phyloP scores from a whole-genome alignment of 2,113 vertebrate genomes.

The Crotalus viridis region DNA sequence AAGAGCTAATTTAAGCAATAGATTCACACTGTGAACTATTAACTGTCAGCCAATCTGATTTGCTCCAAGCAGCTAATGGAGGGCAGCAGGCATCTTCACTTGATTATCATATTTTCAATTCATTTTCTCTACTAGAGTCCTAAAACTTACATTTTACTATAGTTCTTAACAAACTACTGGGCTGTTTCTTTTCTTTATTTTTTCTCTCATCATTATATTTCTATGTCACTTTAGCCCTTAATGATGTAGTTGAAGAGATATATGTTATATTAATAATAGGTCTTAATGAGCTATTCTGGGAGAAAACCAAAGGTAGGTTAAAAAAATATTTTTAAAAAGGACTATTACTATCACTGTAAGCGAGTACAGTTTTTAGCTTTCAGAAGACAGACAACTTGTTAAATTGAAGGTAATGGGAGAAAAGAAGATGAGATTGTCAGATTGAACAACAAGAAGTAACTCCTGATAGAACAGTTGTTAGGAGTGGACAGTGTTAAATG shows the following conservation, averaged over 20 bases:
- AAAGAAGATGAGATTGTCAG: not conserved
- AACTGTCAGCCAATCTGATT: constrained; percentile 1
- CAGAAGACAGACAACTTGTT: not conserved
- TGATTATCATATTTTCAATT: not conserved
- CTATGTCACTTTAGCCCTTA: not conserved
- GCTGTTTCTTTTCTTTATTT: not conserved
- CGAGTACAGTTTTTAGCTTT: not conserved
- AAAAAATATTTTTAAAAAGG: not conserved
- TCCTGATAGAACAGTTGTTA: not conserved
- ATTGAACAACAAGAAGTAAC: not conserved
- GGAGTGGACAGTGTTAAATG: not conserved
- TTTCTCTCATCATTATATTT: not conserved
- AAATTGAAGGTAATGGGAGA: not conserved
- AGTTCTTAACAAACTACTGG: not conserved
- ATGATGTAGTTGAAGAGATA: not conserved
- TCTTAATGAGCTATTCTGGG: not conserved
- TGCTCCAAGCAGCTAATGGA: not conserved
- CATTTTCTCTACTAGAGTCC: not conserved
- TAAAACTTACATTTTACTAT: not conserved
- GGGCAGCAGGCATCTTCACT: not conserved
- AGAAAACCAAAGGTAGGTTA: not conserved
- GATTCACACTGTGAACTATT: constrained; percentile 8
- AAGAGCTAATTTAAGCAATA: constrained; percentile 17
- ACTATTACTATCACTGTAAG: not conserved
- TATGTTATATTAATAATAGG: not conserved